Base-by-base conservation (phyloP, 2,797 vertebrate genomes). In the Sebastes umbrosus region DNA sequence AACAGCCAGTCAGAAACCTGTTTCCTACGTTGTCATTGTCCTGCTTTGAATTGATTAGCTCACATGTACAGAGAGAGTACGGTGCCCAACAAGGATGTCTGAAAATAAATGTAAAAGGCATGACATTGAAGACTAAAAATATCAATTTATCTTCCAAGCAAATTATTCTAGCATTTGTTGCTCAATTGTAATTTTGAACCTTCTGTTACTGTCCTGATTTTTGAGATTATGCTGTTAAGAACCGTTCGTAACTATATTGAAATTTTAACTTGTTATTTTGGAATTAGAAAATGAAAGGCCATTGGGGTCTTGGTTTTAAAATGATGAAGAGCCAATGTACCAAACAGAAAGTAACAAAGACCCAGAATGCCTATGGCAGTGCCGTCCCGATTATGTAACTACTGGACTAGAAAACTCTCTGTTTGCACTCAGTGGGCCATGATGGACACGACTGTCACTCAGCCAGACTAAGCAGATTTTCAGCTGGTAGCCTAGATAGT, bases 371-470 rank as follows among this genome's bases (percentile, higher is more conserved):
- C 83, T 59, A n/a, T 73, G 72, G 57, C 46, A 77, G 20, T 73
- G 46, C 32, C 63, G 74, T 69, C 69, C 84, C 5, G 3, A 60
- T 92, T 90, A 81, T 79, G 76, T 82, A 90, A 87, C 62, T 65
- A 62, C 52, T 80, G 60, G 32, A 55, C 75, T 70, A 80, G 63
- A 91, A 81, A 81, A 69, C 46, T 79, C 70, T 80, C 73, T 87
- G 80, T 93, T 91, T 87, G 82, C 27, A 84, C 78, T 74, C 83
- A 85, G 46, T 77, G 76, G 72, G 52, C 73, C 83, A 73, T 87
- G 76, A 86, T 73, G 57, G 84, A 81, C 64, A 36, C 66, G 50
- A 55, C 24, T 80, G 76, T 72, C 71, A 64, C 73, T 58, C 36
- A 66, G 76, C 55, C 70, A 70, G 73, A 78, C 68, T 8, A 25